A percentile compares a stretch with the other conserved stretches of the same genome.
Evolutionary conservation across 2,113 vertebrate species (phyloP).

Genomic region (Chlorodrepanis virens): DNA sequence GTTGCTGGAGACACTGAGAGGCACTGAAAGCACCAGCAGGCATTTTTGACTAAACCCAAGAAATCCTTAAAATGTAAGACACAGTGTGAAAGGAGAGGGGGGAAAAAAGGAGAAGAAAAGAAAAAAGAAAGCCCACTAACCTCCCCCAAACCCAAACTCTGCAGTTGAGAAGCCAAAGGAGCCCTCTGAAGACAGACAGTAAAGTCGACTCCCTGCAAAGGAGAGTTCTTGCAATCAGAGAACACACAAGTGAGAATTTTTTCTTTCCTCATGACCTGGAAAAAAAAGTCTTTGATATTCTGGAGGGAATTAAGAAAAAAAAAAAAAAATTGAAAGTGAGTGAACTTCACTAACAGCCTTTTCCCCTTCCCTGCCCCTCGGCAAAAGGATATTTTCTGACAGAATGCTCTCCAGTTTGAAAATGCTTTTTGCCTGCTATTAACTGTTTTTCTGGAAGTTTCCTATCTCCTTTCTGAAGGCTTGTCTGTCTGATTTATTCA

Average conservation of each 20-base stretch:
- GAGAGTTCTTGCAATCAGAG: constrained; percentile 17
- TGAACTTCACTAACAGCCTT: constrained; percentile 4
- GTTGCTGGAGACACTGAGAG: constrained; percentile 23
- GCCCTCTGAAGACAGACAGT: constrained; percentile 3
- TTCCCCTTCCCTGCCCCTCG: neutral
- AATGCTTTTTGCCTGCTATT: neutral
- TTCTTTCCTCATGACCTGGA: neutral
- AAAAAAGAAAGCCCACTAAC: neutral
- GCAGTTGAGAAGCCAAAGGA: constrained; percentile 8
- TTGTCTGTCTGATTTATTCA: neutral
- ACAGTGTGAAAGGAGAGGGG: neutral
- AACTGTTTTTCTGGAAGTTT: neutral
- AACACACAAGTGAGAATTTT: neutral
- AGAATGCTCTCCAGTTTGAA: neutral
- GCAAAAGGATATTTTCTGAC: neutral
- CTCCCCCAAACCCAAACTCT: neutral
- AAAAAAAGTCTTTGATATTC: constrained; percentile 48
- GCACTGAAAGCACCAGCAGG: constrained; percentile 25
- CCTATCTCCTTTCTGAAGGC: neutral
- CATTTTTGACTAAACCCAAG: constrained; percentile 9
- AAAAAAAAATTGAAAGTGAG: neutral
- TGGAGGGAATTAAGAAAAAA: neutral
- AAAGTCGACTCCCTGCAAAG: neutral
- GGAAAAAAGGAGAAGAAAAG: accelerated
- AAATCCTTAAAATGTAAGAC: constrained; percentile 16